Evolutionary conservation across 2,888 invertebrate genomes (phyloP), one percentile per base, ranked within the genome.

Genomic region (Acleris emargana): DNA sequence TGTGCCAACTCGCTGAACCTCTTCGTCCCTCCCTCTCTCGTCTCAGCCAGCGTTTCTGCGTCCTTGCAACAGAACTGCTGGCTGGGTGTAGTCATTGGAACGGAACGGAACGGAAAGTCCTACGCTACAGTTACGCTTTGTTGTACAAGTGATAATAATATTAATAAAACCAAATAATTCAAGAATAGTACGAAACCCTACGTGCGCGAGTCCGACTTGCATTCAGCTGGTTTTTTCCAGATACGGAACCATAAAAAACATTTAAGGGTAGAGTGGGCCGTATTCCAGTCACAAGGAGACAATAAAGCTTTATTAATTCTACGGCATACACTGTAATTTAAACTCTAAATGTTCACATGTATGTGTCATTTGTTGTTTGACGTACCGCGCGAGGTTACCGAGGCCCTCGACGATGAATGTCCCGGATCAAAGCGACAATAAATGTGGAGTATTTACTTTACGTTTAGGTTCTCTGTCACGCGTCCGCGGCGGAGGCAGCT

Each of bases 371-470:
- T 51, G 51, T 22, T 51, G 32, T 45, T 25, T 16, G 59, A 11
- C 43, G 49, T 17, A 7, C 3, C 57, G 9, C 9, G 55, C 18
- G 55, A 57, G 52, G 61, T 57, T 57, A 58, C 58, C 55, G 58
- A 59, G 61, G 71, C 70, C 74, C 79, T 79, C 77, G 75, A 82
- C 74, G 73, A 79, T 79, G 76, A 83, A 86, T 86, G 87, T 85
- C 87, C 86, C 76, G 84, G 84, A 87, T 88, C 83, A 84, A 89
- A 87, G 86, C 80, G 85, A 85, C 88, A 86, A 84, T 86, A 87
- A 84, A 83, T 80, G 79, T 85, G 78, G 78, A 89, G 89, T 91
- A 88, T 91, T 91, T 91, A 89, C 86, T 88, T 90, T 86, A 85
- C 80, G 88, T 89, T 88, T 88, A 88, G 66, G 66, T 57, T 66